Base-by-base conservation (phyloP, 2,113 vertebrate genomes). In the Delphinapterus leucas region DNA sequence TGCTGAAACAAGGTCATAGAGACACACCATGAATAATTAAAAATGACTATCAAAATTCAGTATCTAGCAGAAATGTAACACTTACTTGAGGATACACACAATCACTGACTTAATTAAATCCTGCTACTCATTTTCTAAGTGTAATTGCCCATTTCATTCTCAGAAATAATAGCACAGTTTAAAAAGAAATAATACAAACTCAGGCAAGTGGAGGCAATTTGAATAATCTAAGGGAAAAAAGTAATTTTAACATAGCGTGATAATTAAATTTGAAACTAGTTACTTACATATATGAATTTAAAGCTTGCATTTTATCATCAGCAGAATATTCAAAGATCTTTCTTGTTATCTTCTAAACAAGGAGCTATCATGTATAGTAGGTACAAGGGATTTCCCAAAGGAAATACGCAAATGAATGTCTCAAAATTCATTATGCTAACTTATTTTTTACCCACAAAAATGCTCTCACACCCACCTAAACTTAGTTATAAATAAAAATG, bases 401-500 rank as follows among this genome's bases (percentile, higher is more conserved):
- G 96, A 98, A 97, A 97, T 98, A 98, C 97, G 98, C 97, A 98
- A 98, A 98, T 98, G 53, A 94, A 12, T 98, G 97, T 98, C 97
- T 98, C 98, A 95, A 98, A 98, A 97, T 98, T 98, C 96, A 97
- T 97, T 98, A 97, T 11, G 9, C 96, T 97, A 0, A 5, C 98
- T 92, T 63, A 13, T 73, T 91, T 92, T 93, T 95, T 96, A 96
- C 77, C 96, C 97, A 98, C 92, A 96, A 96, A 97, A 98, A 79
- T 98, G 92, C 96, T 98, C 95, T 97, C 96, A 90, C 93, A 98
- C 88, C 95, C 91, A 98, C 44, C 68, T 95, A 96, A 98, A 98
- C 93, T 97, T 98, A 98, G 97, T 98, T 98, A 98, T 98, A 99
- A 98, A 98, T 97, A 98, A 98, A 98, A 97, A 95, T 85, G 97